These are phyloP conservation scores for Philonicus albiceps DNA, from an alignment of 2,888 invertebrate species.

Conservation along the genomic window DNA sequence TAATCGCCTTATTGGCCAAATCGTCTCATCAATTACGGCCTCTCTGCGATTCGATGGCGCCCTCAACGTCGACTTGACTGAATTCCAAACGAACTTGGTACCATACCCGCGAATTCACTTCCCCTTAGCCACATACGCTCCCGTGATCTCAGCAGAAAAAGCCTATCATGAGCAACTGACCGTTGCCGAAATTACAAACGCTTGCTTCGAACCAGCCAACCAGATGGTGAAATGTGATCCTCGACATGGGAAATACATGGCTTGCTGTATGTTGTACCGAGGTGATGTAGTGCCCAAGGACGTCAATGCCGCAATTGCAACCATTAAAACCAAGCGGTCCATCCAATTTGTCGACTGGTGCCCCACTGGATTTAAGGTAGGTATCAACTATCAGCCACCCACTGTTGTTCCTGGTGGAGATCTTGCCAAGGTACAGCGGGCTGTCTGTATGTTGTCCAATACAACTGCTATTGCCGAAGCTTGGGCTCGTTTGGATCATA, in stretches of 20 bases:
- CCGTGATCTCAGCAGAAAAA: conserved; percentile 91
- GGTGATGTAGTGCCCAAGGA: conserved; percentile 95
- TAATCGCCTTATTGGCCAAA: conserved; percentile 85
- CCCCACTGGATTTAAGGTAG: conserved; percentile 82
- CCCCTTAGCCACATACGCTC: conserved; percentile 90
- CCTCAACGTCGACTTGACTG: conserved; percentile 90
- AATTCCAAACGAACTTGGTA: conserved; percentile 93
- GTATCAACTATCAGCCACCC: conserved; percentile 89
- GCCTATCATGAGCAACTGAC: conserved; percentile 92
- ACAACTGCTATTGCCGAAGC: conserved; percentile 97
- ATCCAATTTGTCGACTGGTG: conserved; percentile 92
- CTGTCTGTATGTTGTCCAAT: conserved; percentile 96
- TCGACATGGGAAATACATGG: conserved; percentile 90
- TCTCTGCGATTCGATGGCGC: conserved; percentile 92
- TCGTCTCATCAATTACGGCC: conserved; percentile 92
- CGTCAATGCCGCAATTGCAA: conserved; percentile 90
- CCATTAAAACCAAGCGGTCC: conserved; percentile 92
- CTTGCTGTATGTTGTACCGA: conserved; percentile 92
- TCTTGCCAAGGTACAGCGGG: conserved; percentile 90
- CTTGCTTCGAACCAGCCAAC: conserved; percentile 94
- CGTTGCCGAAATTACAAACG: conserved; percentile 91
- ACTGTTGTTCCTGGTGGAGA: conserved; percentile 93
- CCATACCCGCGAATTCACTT: conserved; percentile 96
- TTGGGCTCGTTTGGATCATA: conserved; percentile 93
- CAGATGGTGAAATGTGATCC: conserved; percentile 95